Evolutionary conservation across 2,888 invertebrate genomes (phyloP), one percentile per base, ranked within the genome.

Genomic region (Agrotis ipsilon): DNA sequence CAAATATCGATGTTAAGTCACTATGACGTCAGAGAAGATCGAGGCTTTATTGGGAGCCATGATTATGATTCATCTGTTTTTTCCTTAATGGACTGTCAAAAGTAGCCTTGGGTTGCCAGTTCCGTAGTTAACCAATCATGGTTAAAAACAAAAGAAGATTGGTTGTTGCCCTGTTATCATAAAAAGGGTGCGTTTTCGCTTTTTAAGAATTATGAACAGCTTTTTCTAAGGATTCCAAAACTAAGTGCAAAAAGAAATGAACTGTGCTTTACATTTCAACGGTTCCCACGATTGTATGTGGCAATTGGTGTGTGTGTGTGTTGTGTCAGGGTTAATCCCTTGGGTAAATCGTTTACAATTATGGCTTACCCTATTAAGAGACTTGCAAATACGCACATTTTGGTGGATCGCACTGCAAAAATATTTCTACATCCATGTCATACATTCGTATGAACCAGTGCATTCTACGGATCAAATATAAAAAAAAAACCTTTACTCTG

Each of bases 1-100:
- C 81, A 75, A 78, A 75, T 67, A 69, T 63, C 55, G 51, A 63
- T 27, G 78, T 66, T 59, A 69, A 63, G 61, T 66, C 52, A 70
- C 7, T 45, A 55, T 82, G 75, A 82, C 82, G 82, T 82, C 80
- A 80, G 55, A 54, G 45, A 60, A 32, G 57, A 55, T 54, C 27
- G 69, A 58, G 48, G 45, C 63, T 65, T 80, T 80, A 68, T 68
- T 72, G 9, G 49, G 32, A 63, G 64, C 62, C 48, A 57, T 43
- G 62, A 45, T 60, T 71, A 62, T 81, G 81, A 81, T 49, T 78
- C 73, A 73, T 55, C 73, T 6, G 32, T 57, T 64, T 75, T 75
- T 65, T 58, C n/a, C 27, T 2, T 79, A 80, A 80, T 75, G 75
- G 51, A 0, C 62, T 64, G 52, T 61, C 60, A 39, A 49, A 60